Evolutionary conservation across 2,113 vertebrate species (phyloP).

Genomic region (Clupea harengus): DNA sequence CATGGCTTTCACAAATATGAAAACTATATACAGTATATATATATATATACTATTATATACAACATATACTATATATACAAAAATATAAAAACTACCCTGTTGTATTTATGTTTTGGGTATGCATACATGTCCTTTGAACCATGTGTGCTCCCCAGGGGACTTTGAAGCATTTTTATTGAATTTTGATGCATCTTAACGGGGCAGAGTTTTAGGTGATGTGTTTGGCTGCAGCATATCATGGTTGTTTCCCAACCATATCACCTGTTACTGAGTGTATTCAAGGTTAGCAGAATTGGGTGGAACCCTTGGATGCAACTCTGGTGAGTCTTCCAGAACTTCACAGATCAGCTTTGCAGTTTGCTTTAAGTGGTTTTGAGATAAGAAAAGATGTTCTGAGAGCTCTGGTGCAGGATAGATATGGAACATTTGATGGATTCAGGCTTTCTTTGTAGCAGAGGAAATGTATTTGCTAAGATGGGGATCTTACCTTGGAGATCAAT

Average conservation of each 20-base stretch:
- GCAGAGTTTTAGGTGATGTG: too few relatives aligned
- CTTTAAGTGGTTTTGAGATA: neutral
- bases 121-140: too few relatives aligned
- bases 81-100: too few relatives aligned
- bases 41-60: too few relatives aligned
- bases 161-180: too few relatives aligned
- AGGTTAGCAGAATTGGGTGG: neutral
- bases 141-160: too few relatives aligned
- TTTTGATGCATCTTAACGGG: too few relatives aligned
- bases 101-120: too few relatives aligned
- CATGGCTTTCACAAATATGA: too few relatives aligned
- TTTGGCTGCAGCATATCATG: too few relatives aligned
- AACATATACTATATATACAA: too few relatives aligned
- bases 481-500: slow-evolving; percentile 6
- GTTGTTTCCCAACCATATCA: neutral
- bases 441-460: neutral
- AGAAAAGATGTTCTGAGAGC: neutral
- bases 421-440: neutral
- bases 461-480: slow-evolving; percentile 5
- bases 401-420: neutral
- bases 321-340: neutral
- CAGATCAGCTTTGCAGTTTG: neutral
- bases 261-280: neutral
- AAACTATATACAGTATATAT: too few relatives aligned
- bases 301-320: neutral